Conservation (phyloP, 2,888 invertebrate genomes). For the Leucoma salicis region DNA sequence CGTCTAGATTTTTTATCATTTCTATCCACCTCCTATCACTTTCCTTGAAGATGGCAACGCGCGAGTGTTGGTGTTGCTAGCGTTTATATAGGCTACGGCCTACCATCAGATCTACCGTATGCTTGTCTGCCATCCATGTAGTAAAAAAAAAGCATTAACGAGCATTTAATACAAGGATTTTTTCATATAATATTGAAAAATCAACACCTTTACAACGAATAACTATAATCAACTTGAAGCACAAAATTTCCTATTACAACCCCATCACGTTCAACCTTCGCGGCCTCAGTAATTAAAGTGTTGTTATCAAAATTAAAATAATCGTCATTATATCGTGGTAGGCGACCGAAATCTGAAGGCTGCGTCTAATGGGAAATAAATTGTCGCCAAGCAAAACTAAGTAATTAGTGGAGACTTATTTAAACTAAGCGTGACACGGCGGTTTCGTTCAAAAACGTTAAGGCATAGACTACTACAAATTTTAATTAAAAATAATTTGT, state of each 20-base stretch:
- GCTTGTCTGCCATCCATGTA: no score
- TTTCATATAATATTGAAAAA: no score
- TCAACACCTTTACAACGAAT: conserved; percentile 10
- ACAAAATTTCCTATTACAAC: conserved; percentile 25
- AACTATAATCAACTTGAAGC: conserved; percentile 14
- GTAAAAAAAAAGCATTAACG: no score
- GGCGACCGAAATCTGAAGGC: conserved; percentile 74
- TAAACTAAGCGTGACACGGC: conserved; percentile 68
- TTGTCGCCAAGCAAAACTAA: conserved; percentile 67
- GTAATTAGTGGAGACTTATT: conserved; percentile 72
- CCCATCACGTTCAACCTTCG: conserved; percentile 46
- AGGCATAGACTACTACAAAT: conserved; percentile 41
- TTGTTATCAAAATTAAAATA: conserved; percentile 80
- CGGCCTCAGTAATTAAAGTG: conserved; percentile 71
- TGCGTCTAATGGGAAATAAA: conserved; percentile 77
- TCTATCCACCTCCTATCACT: no score
- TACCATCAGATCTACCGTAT: no score
- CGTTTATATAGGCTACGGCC: no score
- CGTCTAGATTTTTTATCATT: no score
- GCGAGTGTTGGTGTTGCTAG: no score
- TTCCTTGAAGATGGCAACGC: no score
- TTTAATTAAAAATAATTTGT: no score
- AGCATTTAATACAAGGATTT: no score
- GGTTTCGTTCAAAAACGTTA: conserved; percentile 43
- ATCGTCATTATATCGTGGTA: conserved; percentile 50